Evolutionary conservation across 2,113 vertebrate genomes (phyloP), one percentile per base, ranked within the genome.

Genomic region (Brachionichthys hirsutus): DNA sequence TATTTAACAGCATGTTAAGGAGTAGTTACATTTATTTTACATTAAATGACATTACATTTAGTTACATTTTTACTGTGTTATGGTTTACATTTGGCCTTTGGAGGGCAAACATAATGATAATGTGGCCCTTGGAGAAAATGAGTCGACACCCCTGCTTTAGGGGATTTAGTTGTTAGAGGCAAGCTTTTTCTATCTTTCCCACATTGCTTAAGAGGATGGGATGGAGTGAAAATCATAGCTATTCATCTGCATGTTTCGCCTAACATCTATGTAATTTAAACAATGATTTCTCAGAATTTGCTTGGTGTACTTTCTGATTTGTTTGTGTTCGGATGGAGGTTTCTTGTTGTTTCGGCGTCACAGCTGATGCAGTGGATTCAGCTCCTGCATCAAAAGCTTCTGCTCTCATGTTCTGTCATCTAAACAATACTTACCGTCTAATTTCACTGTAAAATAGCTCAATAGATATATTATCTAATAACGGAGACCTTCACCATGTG

Each of bases 371-470:
- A 9, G 16, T 16, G 20, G 34, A 56, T 58, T 12, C 9, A 41
- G 40, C 48, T 54, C 41, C 54, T 52, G 38, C 24, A 30, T 51
- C 17, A 20, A 4, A 18, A 17, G 45, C 20, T 64, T 40, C 6
- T 58, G 38, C 18, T 44, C 16, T 45, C 6, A 14, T 35, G 15
- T 50, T 17, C 30, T 38, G 17, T 54, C 46, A 17, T 11, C 24
- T 60, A 16, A 61, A 12, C 19, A 17, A 59, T 70, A 47, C 11
- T 52, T 22, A 11, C 44, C 20, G 58, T 55, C 61, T 63, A 20
- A 71, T 55, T 68, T 51, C 13, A 24, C 43, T 62, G 36, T 56
- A 14, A 61, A 56, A 68, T 65, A 42, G 42, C 67, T 58, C 55
- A 54, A 58, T 61, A 43, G 53, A 55, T 18, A 42, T 11, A 63